Evolutionary conservation across 1,140 invertebrate species (phyloP), one percentile per base, ranked within the genome.

Genomic region (Ladona fulva): DNA sequence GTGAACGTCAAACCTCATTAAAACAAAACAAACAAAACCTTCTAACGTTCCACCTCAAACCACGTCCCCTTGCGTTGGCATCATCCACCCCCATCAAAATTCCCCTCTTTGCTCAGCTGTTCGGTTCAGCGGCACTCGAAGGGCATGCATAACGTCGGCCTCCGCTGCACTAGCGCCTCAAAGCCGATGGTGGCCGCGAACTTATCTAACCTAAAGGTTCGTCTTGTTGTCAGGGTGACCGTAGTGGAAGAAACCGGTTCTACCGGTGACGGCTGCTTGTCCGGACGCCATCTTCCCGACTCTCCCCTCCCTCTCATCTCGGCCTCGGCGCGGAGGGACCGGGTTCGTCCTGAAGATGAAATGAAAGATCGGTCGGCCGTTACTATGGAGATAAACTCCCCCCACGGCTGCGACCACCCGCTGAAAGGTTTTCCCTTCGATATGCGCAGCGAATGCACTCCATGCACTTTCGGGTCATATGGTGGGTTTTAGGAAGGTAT

Each of bases 1-100:
- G 52, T 66, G 52, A 66, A 66, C 52, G 52, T 12, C 52, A 66
- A 66, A 66, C 52, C n/a, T 66, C 52, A 66, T 66, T 66, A 66
- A 66, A 66, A 66, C 52, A 19, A 66, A 66, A 22, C 52, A 66
- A 66, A 66, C 52, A 66, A 66, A 66, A 6, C 52, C 52, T 66
- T 12, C 52, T 12, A 16, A 10, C 44, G 19, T 52, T 19, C 10
- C 44, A 10, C 44, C 19, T 19, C 44, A 10, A 52, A 11, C 44
- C 19, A 11, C 44, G 10, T 19, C 10, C 44, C 44, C 44, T 52
- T 52, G 19, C 44, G 44, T 19, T 52, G 10, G 10, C n/a, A 19
- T 16, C 52, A 16, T 3, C 52, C 52, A 6, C 14, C 52, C 52
- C 52, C 52, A 19, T 66, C 52, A 66, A 19, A 19, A 12, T 52